Evolutionary conservation across 2,888 invertebrate genomes (phyloP).

Genomic region (Trissolcus japonicus): DNA sequence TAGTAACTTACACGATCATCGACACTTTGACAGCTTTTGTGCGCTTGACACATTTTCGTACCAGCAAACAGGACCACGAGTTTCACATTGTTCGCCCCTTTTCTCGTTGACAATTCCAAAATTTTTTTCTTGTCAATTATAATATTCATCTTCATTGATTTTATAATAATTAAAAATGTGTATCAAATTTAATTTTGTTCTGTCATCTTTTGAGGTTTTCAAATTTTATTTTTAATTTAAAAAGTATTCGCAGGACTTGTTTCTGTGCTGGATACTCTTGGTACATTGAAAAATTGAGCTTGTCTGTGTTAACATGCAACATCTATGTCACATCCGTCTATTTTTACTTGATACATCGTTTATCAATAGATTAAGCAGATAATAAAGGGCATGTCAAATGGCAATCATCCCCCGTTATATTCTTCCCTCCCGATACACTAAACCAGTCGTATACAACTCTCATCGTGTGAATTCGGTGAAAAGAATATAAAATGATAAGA

Average conservation of each 20-base stretch:
- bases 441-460: slow-evolving; percentile 37
- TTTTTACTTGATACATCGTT: slow-evolving; percentile 15
- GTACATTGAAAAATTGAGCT: too few relatives aligned
- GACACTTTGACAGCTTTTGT: slow-evolving; percentile 29
- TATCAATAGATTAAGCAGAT: slow-evolving; percentile 65
- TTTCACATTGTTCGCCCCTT: slow-evolving; percentile 26
- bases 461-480: slow-evolving; percentile 71
- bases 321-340: background rate
- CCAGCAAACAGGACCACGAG: slow-evolving; percentile 9
- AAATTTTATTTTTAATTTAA: too few relatives aligned
- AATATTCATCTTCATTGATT: too few relatives aligned
- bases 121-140: too few relatives aligned
- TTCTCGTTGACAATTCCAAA: too few relatives aligned
- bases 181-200: too few relatives aligned
- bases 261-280: too few relatives aligned
- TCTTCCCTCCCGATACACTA: slow-evolving; percentile 63
- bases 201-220: too few relatives aligned
- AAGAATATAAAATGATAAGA: slow-evolving; percentile 3
- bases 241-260: too few relatives aligned
- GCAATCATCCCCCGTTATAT: slow-evolving; percentile 73
- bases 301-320: too few relatives aligned
- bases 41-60: slow-evolving; percentile 13
- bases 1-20: slow-evolving; percentile 11
- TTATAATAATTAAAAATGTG: too few relatives aligned
- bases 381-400: slow-evolving; percentile 70